Conservation (phyloP, 1,140 invertebrate genomes). For the Drosophila lacertosa region DNA sequence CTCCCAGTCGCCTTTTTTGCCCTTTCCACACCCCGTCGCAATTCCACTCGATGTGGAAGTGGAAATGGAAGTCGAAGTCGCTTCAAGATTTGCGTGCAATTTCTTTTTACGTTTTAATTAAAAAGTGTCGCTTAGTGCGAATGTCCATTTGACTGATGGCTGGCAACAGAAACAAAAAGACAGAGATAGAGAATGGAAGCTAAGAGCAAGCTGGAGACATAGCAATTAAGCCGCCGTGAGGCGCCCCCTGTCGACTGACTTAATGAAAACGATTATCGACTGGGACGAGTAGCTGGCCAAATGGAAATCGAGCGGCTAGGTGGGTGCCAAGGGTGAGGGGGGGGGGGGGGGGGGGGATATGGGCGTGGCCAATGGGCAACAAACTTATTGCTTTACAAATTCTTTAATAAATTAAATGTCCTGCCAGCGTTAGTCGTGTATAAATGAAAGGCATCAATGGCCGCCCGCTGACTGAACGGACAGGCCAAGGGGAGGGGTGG, state of each 20-base stretch:
- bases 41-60: not conserved
- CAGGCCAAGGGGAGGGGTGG: not conserved
- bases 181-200: not conserved
- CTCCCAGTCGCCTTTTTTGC: too few species aligned
- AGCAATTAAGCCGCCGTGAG: constrained; percentile 70
- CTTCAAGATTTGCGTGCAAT: constrained; percentile 50
- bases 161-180: not conserved
- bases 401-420: constrained; percentile 81
- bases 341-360: not conserved
- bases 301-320: constrained; percentile 4
- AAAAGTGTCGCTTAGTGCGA: constrained; percentile 79
- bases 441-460: constrained; percentile 58
- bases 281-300: constrained; percentile 19
- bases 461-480: constrained; percentile 35
- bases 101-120: constrained; percentile 74
- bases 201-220: not conserved
- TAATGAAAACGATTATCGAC: constrained; percentile 80
- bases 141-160: constrained; percentile 75
- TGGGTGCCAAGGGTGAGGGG: not conserved
- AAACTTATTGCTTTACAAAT: constrained; percentile 81
- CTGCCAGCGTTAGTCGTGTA: constrained; percentile 36
- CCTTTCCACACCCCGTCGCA: too few species aligned
- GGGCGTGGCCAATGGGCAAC: constrained; percentile 47
- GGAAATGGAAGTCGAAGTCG: constrained; percentile 13
- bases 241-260: constrained; percentile 54